Percentiles rank a stretch among this genome's conserved stretches.
Evolutionary conservation across 2,113 vertebrate genomes (phyloP).

Genomic region (Blennius ocellaris): DNA sequence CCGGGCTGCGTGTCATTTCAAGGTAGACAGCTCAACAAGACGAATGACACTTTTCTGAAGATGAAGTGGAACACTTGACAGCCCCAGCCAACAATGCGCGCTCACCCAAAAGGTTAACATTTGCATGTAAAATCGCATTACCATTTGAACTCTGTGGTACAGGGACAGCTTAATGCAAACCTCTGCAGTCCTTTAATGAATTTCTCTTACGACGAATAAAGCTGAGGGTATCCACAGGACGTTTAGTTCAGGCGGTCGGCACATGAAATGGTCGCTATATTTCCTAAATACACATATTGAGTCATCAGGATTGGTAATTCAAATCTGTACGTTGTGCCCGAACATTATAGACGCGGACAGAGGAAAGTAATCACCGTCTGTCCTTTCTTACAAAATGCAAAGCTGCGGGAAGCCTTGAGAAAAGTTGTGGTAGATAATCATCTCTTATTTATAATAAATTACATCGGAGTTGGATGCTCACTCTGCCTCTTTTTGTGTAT

Average conservation of each 20-base stretch:
- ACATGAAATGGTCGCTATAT: background rate
- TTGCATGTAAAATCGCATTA: constrained; percentile 22
- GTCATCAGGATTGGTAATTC: constrained; percentile 13
- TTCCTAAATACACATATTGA: background rate
- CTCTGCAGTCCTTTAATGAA: too few relatives aligned
- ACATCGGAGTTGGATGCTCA: background rate
- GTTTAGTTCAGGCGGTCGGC: constrained; percentile 1
- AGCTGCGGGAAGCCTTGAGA: background rate
- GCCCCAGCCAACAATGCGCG: constrained; percentile 26
- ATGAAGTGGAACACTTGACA: constrained; percentile 11
- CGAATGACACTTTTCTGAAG: constrained; percentile 34
- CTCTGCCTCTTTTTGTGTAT: constrained; percentile 9
- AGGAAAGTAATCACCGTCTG: background rate
- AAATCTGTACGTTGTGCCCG: background rate
- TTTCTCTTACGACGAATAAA: too few relatives aligned
- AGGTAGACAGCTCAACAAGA: constrained; percentile 39
- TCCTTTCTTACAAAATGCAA: background rate
- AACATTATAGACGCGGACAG: too few relatives aligned
- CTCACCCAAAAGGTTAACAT: constrained; percentile 35
- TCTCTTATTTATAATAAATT: background rate
- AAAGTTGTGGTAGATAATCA: background rate
- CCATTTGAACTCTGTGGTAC: constrained; percentile 15
- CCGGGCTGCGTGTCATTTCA: constrained; percentile 34
- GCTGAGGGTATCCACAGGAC: background rate
- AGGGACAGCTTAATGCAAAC: too few relatives aligned